These are phyloP conservation scores for Piaya cayana DNA, from an alignment of 2,113 vertebrate genomes.

Conservation along the genomic window DNA sequence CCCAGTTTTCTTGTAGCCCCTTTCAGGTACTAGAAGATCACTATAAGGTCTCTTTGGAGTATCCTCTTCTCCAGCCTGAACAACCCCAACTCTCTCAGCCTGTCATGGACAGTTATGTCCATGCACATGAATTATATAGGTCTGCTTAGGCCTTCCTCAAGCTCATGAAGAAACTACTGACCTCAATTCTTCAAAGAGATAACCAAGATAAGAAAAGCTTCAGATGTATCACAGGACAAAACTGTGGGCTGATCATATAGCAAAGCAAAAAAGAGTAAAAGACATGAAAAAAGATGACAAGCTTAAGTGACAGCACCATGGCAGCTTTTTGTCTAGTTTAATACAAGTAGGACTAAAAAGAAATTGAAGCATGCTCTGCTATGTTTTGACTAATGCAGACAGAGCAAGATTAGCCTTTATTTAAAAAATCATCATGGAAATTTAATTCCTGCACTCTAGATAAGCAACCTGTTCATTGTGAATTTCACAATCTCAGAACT, in stretches of 20 bases:
- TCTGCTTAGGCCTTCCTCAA: neutral
- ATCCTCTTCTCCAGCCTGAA: no score
- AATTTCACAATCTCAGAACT: neutral
- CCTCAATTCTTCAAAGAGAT: neutral
- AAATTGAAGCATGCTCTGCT: slow-evolving; percentile 9
- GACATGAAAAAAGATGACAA: neutral
- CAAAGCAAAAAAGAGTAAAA: neutral
- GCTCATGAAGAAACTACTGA: neutral
- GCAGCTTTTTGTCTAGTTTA: neutral
- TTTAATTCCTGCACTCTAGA: neutral
- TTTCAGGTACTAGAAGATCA: no score
- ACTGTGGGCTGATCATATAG: neutral
- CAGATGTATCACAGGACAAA: neutral
- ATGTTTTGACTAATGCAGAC: slow-evolving; percentile 26
- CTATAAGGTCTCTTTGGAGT: no score
- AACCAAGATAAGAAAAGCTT: neutral
- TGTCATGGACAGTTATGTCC: neutral
- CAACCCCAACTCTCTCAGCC: no score
- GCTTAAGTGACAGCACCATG: neutral
- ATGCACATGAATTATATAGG: neutral
- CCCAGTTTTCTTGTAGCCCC: no score
- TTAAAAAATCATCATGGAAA: slow-evolving; percentile 1
- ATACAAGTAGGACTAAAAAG: neutral
- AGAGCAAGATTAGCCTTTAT: slow-evolving; percentile 5
- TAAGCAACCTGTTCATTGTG: slow-evolving; percentile 9